A percentile compares a stretch with the other conserved stretches of the same genome.
phyloP scores from a whole-genome alignment of 2,888 invertebrate species.

The Callimorpha dominula region DNA sequence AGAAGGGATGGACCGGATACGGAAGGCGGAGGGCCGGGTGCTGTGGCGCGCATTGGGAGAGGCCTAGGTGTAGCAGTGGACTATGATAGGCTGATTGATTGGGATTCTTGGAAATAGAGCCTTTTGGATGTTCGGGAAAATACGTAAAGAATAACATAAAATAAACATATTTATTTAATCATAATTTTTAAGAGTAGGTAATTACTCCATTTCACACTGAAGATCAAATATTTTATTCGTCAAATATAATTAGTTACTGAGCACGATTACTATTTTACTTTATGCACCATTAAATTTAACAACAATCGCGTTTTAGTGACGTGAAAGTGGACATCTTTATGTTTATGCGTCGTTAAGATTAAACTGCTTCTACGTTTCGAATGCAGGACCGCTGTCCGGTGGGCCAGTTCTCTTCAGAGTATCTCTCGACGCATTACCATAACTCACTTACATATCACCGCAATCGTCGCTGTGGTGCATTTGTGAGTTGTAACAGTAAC shows the following conservation, averaged over 20 bases:
- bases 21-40: too few relatives aligned
- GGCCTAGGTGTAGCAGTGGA: too few relatives aligned
- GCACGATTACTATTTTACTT: slow-evolving; percentile 71
- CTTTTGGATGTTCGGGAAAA: background rate
- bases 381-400: slow-evolving; percentile 36
- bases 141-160: background rate
- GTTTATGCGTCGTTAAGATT: slow-evolving; percentile 80
- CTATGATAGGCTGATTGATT: background rate
- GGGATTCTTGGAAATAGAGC: background rate
- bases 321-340: slow-evolving; percentile 79
- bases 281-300: slow-evolving; percentile 83
- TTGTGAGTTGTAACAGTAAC: slow-evolving; percentile 43
- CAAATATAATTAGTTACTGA: slow-evolving; percentile 64
- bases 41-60: too few relatives aligned
- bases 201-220: slow-evolving; percentile 18
- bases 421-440: slow-evolving; percentile 68
- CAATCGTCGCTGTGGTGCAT: slow-evolving; percentile 45
- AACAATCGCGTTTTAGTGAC: slow-evolving; percentile 83
- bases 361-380: slow-evolving; percentile 63
- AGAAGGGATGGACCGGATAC: too few relatives aligned
- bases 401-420: slow-evolving; percentile 21
- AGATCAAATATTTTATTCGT: slow-evolving; percentile 50
- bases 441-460: slow-evolving; percentile 63
- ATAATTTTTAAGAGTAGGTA: background rate
- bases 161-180: too few relatives aligned